A percentile compares a stretch with the other conserved stretches of the same genome.
These are phyloP conservation scores for Brenthis ino DNA, from an alignment of 2,888 invertebrate genomes.

Conservation along the genomic window DNA sequence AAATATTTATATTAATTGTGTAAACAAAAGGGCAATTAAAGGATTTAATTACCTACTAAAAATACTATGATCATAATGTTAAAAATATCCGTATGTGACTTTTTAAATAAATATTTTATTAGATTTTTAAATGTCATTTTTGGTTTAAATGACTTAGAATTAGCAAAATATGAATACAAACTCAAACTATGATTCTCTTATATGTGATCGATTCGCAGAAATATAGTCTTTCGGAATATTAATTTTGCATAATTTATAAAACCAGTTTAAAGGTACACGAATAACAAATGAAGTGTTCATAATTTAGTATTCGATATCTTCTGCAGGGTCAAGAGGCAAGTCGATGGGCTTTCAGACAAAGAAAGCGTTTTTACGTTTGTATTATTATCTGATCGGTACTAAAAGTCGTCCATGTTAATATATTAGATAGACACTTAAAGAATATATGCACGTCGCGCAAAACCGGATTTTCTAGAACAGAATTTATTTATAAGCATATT, in stretches of 20 bases:
- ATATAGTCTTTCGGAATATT: constrained; percentile 26
- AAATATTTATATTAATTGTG: constrained; percentile 7
- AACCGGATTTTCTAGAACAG: neutral
- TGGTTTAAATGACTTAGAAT: too few species aligned
- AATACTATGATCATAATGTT: too few species aligned
- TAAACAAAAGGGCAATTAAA: too few species aligned
- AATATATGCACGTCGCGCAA: constrained; percentile 4
- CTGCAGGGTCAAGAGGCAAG: constrained; percentile 24
- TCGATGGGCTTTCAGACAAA: constrained; percentile 13
- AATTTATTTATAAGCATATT: constrained; percentile 23
- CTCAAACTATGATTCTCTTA: too few species aligned
- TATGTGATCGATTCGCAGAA: constrained; percentile 1
- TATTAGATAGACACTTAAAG: neutral
- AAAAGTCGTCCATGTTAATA: too few species aligned
- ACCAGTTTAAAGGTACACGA: constrained; percentile 23
- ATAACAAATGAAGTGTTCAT: constrained; percentile 39
- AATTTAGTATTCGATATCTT: constrained; percentile 28
- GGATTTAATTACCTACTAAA: too few species aligned
- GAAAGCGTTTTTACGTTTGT: constrained; percentile 5
- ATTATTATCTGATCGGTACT: neutral
- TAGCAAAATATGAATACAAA: too few species aligned
- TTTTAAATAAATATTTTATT: too few species aligned
- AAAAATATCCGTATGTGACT: too few species aligned
- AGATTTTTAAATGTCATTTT: too few species aligned
- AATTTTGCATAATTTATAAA: constrained; percentile 13